Evolutionary conservation across 2,888 invertebrate genomes (phyloP).

Genomic region (Eulithis prunata): DNA sequence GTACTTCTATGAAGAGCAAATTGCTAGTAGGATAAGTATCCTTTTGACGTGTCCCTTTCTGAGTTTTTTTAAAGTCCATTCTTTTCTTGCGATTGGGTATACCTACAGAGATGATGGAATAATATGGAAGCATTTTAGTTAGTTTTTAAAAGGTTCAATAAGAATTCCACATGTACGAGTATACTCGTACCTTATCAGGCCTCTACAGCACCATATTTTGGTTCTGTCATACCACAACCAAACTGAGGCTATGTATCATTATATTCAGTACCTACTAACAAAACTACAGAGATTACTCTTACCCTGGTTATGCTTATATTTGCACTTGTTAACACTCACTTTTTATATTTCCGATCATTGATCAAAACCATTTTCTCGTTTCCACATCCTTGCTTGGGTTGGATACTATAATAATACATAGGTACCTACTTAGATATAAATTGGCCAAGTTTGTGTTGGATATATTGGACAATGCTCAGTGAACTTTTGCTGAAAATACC

Average conservation of each 20-base stretch:
- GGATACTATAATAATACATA: constrained; percentile 50
- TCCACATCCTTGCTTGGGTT: constrained; percentile 51
- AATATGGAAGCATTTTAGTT: no score
- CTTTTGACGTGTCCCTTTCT: no score
- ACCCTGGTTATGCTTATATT: constrained; percentile 19
- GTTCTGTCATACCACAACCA: neutral
- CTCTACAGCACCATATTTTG: no score
- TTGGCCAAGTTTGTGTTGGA: neutral
- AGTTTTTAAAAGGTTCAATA: no score
- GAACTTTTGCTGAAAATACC: no score
- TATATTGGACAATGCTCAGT: no score
- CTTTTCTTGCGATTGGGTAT: no score
- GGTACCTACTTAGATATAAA: constrained; percentile 47
- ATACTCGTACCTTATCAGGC: no score
- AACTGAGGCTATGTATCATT: constrained; percentile 29
- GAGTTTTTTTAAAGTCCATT: no score
- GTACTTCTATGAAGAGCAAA: constrained; percentile 26
- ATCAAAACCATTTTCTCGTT: constrained; percentile 59
- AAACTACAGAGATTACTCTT: constrained; percentile 26
- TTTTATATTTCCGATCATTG: constrained; percentile 52
- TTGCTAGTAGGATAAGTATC: neutral
- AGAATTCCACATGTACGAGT: no score
- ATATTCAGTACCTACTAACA: constrained; percentile 10
- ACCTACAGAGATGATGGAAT: no score
- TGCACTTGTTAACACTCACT: constrained; percentile 36